Base-by-base conservation (phyloP, 2,888 invertebrate genomes). In the Nephrocerus scutellatus region DNA sequence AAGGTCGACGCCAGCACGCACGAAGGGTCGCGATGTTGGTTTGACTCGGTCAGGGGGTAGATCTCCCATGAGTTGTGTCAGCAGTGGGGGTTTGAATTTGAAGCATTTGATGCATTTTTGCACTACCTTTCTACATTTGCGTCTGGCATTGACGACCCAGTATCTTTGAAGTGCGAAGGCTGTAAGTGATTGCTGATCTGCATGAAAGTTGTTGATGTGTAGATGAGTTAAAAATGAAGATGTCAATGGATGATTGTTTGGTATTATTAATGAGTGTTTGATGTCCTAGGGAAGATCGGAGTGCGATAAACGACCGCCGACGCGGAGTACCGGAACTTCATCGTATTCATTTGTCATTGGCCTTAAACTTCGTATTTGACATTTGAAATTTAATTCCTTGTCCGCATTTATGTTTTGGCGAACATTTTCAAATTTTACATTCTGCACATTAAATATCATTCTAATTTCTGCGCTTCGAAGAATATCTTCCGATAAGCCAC, bases 231-330 rank as follows among this genome's bases (percentile, higher is more conserved):
- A 24, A 16, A 33, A 32, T 18, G 37, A 20, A n/a, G n/a, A n/a
- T n/a, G n/a, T n/a, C n/a, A n/a, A n/a, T n/a, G 9, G 16, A 19
- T 39, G 30, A 22, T 40, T 28, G 31, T 44, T 37, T n/a, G 54
- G 54, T 12, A 59, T 31, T 10, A 55, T 22, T 6, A 55, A 46
- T 2, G 50, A 51, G 43, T 51, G 50, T 35, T 44, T 51, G 26
- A 44, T 28, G 10, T 41, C 33, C 23, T 37, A 46, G 9, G 30
- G 31, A 3, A 52, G 14, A 5, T 37, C 15, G 6, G 54, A 44
- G 29, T 51, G 45, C 15, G 33, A 21, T 2, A 57, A 33, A 8
- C 59, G 43, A 14, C 56, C 55, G 26, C 57, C 57, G 34, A 55
- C 56, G 39, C 56, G 40, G 14, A 57, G 37, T 15, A 56, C 19